These are phyloP conservation scores for Stegana nigrithorax DNA, from an alignment of 2,888 invertebrate species.

Conservation along the genomic window DNA sequence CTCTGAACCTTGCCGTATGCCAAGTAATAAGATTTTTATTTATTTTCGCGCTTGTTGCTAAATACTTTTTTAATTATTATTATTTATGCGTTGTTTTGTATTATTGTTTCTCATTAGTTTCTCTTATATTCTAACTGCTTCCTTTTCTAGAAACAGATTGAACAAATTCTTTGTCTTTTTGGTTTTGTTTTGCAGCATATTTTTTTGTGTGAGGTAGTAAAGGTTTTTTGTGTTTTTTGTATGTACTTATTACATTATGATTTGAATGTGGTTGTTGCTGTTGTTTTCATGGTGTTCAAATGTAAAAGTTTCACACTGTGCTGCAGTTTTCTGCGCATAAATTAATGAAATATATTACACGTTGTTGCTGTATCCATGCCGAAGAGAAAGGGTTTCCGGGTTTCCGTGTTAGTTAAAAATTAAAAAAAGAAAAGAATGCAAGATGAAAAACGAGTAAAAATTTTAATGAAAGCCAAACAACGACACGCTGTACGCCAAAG, in stretches of 20 bases:
- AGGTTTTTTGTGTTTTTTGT: no score
- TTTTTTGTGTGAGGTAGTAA: conserved; percentile 20
- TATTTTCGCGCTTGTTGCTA: conserved; percentile 27
- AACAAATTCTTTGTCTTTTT: conserved; percentile 13
- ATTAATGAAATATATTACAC: conserved; percentile 41
- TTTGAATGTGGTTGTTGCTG: conserved; percentile 15
- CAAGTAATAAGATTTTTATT: conserved; percentile 14
- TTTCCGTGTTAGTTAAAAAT: conserved; percentile 8
- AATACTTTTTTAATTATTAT: conserved; percentile 37
- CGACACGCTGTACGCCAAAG: neutral
- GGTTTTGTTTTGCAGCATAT: conserved; percentile 37
- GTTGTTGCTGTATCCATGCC: neutral
- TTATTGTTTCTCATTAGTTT: conserved; percentile 33
- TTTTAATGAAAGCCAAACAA: conserved; percentile 12
- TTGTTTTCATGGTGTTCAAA: conserved; percentile 29
- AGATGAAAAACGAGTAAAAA: neutral
- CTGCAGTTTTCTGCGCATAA: conserved; percentile 49
- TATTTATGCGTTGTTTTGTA: conserved; percentile 28
- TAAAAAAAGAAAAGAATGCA: neutral
- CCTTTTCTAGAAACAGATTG: no score
- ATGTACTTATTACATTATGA: conserved; percentile 26
- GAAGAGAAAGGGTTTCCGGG: conserved; percentile 29
- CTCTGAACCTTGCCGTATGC: neutral
- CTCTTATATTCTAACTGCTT: neutral
- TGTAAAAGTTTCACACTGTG: conserved; percentile 53